These are phyloP conservation scores for Collichthys lucidus DNA, from an alignment of 2,113 vertebrate genomes.

Conservation along the genomic window DNA sequence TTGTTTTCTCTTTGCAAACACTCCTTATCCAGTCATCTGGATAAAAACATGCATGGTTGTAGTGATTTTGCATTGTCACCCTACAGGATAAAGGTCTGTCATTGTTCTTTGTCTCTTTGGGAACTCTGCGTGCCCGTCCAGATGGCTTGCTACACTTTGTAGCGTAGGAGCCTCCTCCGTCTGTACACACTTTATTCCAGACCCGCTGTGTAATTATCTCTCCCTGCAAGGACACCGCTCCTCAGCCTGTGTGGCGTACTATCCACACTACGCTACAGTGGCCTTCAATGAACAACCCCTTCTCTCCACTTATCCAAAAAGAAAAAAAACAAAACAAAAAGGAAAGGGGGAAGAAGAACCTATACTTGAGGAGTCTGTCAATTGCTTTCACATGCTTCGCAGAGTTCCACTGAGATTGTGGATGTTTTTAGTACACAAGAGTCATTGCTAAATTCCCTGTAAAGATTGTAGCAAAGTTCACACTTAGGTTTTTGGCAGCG, in stretches of 20 bases:
- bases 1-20: conserved; percentile 1
- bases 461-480: background rate
- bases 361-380: conserved; percentile 54
- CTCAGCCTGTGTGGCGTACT: conserved; percentile 56
- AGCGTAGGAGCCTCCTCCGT: conserved; percentile 47
- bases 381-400: conserved; percentile 67
- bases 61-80: background rate
- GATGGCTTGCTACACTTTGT: conserved; percentile 27
- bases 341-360: conserved; percentile 17
- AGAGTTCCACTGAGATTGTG: conserved; percentile 12
- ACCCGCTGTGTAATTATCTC: conserved; percentile 65
- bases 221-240: conserved; percentile 51
- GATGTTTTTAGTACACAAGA: conserved; percentile 9
- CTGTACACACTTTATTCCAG: conserved; percentile 48
- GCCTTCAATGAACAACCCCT: conserved; percentile 55
- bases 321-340: conserved; percentile 1
- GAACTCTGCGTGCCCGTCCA: background rate
- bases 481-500: background rate
- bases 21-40: background rate
- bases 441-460: conserved; percentile 3
- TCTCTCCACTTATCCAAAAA: conserved; percentile 24
- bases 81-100: conserved; percentile 13
- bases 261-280: conserved; percentile 52
- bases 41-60: conserved; percentile 7
- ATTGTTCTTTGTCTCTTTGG: conserved; percentile 50